phyloP scores from a whole-genome alignment of 2,113 vertebrate genomes.

The Periophthalmus modestus region DNA sequence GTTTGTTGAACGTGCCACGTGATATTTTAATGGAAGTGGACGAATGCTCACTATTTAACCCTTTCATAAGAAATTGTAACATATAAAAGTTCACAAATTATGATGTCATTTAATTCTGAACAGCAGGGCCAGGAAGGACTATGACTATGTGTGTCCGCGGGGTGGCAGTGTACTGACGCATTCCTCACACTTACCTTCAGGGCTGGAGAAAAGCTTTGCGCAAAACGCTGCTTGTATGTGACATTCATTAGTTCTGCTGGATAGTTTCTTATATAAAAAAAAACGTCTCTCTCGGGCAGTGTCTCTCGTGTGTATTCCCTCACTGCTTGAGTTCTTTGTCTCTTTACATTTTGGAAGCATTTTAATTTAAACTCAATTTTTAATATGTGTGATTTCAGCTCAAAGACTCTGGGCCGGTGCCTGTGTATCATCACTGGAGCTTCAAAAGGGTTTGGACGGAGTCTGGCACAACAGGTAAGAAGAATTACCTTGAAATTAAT shows the following conservation, averaged over 20 bases:
- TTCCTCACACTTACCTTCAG: background rate
- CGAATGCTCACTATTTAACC: too few species aligned
- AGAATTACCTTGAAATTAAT: background rate
- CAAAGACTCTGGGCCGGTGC: conserved; percentile 25
- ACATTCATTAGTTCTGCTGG: background rate
- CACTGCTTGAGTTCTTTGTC: background rate
- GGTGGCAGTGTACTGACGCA: background rate
- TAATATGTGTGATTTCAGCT: conserved; percentile 11
- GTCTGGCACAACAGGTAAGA: conserved; percentile 49
- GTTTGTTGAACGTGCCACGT: too few species aligned
- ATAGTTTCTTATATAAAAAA: background rate
- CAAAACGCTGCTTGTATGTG: background rate
- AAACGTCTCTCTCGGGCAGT: background rate
- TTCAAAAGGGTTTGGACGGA: conserved; percentile 77
- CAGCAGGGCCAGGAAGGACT: background rate
- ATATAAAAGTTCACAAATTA: too few species aligned
- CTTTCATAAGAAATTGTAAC: too few species aligned
- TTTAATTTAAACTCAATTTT: background rate
- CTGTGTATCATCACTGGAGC: conserved; percentile 79
- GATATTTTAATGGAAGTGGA: too few species aligned
- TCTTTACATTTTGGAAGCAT: background rate
- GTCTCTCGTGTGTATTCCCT: background rate
- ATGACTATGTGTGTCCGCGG: background rate
- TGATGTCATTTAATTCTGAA: background rate
- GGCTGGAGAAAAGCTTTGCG: background rate